Evolutionary conservation across 2,797 vertebrate species (phyloP), one percentile per base, ranked within the genome.

Genomic region (Pangasius mekongensis): DNA sequence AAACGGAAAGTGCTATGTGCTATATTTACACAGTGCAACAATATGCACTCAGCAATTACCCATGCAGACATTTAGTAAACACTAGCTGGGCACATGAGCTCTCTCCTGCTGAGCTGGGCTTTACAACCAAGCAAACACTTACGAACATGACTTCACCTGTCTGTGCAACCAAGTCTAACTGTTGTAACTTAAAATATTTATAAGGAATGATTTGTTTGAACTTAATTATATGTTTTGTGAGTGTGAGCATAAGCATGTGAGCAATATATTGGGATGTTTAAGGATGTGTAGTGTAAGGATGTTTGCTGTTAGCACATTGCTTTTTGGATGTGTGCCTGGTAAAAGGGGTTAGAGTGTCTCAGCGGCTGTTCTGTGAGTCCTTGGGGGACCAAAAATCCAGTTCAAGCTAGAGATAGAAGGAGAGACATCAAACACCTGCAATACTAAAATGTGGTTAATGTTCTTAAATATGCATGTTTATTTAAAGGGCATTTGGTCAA

Each of bases 1-100:
- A 62, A 80, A 87, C 36, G 18, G 62, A 81, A 89, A 89, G 86
- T 87, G 82, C 89, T 87, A 73, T 62, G 86, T 86, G 43, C 87
- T 85, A 90, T 89, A 89, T 82, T 87, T 89, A 89, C 62, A 87
- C 78, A 87, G 60, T 80, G 67, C 86, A 89, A 86, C 81, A 76
- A 89, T 87, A 85, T 30, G 43, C 64, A 89, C 85, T 87, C 86
- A 87, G 85, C 88, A 89, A 87, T 89, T 87, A 83, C 88, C 86
- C 83, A 66, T 60, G 64, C 86, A 89, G 88, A 87, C 86, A 60
- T 87, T 87, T 89, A 89, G 86, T 87, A 89, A 89, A 84, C 88
- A 89, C 54, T 80, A 62, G 56, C 73, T 58, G 36, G 16, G 64
- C 62, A 74, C 27, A 83, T 77, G 88, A 89, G 66, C 47, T 22